Conservation (phyloP, 2,113 vertebrate species). For the Paradisaea rubra region DNA sequence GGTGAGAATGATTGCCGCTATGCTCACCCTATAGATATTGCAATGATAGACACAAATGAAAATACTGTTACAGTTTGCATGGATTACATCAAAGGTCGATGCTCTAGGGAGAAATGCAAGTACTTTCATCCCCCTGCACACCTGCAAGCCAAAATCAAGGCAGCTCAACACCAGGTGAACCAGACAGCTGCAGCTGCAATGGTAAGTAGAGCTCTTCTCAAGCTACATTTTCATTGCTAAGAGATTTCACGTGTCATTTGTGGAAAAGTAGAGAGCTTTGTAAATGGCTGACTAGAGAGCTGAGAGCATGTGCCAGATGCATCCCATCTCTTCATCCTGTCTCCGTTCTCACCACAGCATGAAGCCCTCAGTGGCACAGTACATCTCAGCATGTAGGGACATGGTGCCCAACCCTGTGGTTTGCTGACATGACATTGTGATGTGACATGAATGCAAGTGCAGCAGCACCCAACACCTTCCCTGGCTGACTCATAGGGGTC, state of each 20-base stretch:
- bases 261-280: neutral
- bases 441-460: neutral
- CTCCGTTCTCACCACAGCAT: neutral
- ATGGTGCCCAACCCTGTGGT: neutral
- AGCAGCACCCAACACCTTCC: neutral
- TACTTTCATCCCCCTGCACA: conserved; percentile 98
- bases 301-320: neutral
- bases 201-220: conserved; percentile 74
- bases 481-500: neutral
- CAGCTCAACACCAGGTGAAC: conserved; percentile 93
- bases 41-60: conserved; percentile 96
- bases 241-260: neutral
- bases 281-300: neutral
- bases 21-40: conserved; percentile 90
- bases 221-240: neutral
- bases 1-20: conserved; percentile 98
- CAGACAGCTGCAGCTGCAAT: conserved; percentile 82
- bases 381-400: neutral
- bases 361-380: neutral
- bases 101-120: conserved; percentile 97
- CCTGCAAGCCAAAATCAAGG: conserved; percentile 97
- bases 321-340: neutral
- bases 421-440: neutral
- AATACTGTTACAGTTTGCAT: conserved; percentile 98
- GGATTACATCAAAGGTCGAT: conserved; percentile 99